These are phyloP conservation scores for Orthonychiurus folsomi DNA, from an alignment of 2,888 invertebrate genomes.

Conservation along the genomic window DNA sequence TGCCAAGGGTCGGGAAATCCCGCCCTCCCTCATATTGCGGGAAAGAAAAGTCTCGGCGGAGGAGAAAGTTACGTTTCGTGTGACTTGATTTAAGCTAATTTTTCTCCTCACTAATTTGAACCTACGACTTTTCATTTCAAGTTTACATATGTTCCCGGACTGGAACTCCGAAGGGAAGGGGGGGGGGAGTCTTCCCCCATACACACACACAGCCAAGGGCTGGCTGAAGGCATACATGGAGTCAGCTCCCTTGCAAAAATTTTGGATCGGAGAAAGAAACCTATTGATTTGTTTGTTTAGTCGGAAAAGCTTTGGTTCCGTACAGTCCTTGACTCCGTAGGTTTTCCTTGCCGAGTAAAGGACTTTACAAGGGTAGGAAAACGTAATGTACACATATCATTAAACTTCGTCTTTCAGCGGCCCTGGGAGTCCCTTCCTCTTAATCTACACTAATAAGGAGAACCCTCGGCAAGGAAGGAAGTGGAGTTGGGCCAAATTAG, in stretches of 20 bases:
- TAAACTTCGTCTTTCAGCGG: background rate
- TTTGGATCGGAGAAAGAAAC: background rate
- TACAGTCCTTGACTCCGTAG: too few relatives aligned
- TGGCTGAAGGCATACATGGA: background rate
- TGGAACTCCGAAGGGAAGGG: too few relatives aligned
- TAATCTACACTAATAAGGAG: background rate
- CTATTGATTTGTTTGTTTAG: conserved; percentile 1
- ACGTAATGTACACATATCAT: conserved; percentile 1
- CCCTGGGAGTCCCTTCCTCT: background rate
- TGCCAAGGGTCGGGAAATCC: background rate
- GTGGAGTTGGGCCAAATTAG: background rate
- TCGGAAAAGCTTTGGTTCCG: background rate
- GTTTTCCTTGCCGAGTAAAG: too few relatives aligned
- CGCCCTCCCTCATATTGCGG: background rate
- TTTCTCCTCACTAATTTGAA: conserved; percentile 8
- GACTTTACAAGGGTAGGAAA: background rate
- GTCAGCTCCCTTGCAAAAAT: background rate
- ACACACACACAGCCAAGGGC: too few relatives aligned
- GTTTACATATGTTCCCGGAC: background rate
- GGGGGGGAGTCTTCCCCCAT: too few relatives aligned
- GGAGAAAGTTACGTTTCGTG: background rate
- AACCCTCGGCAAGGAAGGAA: background rate
- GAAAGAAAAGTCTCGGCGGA: background rate
- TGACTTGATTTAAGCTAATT: conserved; percentile 10
- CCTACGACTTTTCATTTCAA: conserved; percentile 4